phyloP scores from a whole-genome alignment of 2,888 invertebrate species.

The Microdon myrmicae region DNA sequence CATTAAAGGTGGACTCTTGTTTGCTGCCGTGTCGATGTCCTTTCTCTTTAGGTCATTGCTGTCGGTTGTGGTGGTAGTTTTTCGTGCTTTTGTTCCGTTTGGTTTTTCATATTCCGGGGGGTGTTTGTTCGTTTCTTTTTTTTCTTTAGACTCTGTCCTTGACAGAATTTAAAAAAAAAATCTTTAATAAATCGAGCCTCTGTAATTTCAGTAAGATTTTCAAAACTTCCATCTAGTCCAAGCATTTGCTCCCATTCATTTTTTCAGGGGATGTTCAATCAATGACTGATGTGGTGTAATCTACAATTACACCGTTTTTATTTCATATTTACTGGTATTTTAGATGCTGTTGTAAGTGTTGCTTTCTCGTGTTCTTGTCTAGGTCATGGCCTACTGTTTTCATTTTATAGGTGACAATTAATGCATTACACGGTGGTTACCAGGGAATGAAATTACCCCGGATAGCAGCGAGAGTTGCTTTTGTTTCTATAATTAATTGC shows the following conservation, averaged over 20 bases:
- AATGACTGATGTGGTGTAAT: conserved; percentile 35
- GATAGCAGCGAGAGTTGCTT: too few relatives aligned
- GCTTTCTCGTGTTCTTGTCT: conserved; percentile 27
- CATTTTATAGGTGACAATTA: conserved; percentile 39
- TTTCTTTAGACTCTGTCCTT: conserved; percentile 1
- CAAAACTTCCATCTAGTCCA: conserved; percentile 14
- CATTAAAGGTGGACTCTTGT: conserved; percentile 42
- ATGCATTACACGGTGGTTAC: conserved; percentile 35
- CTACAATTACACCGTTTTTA: conserved; percentile 1
- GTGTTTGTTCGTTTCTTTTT: neutral
- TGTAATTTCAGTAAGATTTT: conserved; percentile 19
- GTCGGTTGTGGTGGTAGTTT: conserved; percentile 13
- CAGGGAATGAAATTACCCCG: too few relatives aligned
- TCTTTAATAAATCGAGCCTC: conserved; percentile 35
- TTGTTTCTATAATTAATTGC: too few relatives aligned
- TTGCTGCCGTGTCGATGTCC: conserved; percentile 39
- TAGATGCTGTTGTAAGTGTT: conserved; percentile 26
- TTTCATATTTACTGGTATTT: conserved; percentile 2
- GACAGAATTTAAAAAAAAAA: conserved; percentile 9
- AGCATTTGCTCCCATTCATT: conserved; percentile 17
- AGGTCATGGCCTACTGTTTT: conserved; percentile 43
- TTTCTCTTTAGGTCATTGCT: conserved; percentile 39
- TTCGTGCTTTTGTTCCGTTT: neutral
- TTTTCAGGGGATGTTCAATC: conserved; percentile 37
- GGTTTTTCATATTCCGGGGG: neutral